A percentile compares a stretch with the other conserved stretches of the same genome.
Conservation (phyloP, 1,140 invertebrate genomes). For the Trichoplusia ni region DNA sequence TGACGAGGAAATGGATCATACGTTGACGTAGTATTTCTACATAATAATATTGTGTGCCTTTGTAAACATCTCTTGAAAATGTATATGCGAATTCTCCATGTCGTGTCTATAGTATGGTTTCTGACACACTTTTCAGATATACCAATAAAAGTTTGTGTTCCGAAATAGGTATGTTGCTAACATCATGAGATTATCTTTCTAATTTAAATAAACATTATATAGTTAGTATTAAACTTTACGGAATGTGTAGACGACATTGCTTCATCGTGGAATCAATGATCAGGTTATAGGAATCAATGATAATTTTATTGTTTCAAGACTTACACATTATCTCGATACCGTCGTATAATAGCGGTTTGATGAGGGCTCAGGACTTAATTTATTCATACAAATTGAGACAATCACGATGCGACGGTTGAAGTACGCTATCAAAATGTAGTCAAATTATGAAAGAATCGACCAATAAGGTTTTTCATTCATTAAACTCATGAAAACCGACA, state of each 20-base stretch:
- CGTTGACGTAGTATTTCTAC: constrained; percentile 44
- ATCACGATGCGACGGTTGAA: constrained; percentile 1
- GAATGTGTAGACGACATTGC: constrained; percentile 5
- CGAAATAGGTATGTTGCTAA: background rate
- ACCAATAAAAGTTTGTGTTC: too few species aligned
- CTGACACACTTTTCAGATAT: constrained; percentile 15
- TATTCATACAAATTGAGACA: constrained; percentile 3
- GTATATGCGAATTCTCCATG: constrained; percentile 22
- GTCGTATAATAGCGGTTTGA: constrained; percentile 1
- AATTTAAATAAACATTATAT: constrained; percentile 6
- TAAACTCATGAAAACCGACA: too few species aligned
- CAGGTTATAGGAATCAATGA: too few species aligned
- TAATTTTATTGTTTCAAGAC: constrained; percentile 21
- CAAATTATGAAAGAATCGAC: too few species aligned
- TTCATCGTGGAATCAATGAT: constrained; percentile 5
- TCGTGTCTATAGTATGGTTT: too few species aligned
- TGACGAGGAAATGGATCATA: constrained; percentile 53
- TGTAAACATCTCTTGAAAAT: constrained; percentile 39
- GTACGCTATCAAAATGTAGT: background rate
- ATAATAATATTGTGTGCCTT: too few species aligned
- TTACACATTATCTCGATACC: background rate
- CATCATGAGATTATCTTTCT: background rate
- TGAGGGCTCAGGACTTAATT: constrained; percentile 4
- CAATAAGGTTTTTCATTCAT: too few species aligned
- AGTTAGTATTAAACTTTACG: background rate